Conservation (phyloP, 2,113 vertebrate genomes). For the Leptocoma aspasia region DNA sequence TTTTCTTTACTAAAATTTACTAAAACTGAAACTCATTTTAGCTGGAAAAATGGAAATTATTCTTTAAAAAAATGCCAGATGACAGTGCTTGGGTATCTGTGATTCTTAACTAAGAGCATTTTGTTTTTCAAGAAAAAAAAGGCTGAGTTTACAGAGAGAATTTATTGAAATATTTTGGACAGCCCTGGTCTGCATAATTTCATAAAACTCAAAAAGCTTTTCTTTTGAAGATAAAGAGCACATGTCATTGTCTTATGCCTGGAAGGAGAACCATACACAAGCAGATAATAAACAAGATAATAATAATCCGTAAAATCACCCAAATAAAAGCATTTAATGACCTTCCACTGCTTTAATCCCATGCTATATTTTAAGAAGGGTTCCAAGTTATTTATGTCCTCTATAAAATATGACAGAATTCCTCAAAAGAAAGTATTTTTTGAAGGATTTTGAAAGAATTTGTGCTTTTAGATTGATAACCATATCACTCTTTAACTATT, state of each 20-base stretch:
- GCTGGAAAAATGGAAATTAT: background rate
- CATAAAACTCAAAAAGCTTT: background rate
- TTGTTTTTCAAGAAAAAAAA: background rate
- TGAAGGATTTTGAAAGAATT: background rate
- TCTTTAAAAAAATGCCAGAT: background rate
- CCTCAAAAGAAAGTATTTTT: background rate
- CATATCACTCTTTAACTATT: background rate
- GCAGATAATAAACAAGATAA: background rate
- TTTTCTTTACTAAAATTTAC: background rate
- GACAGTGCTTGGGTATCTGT: background rate
- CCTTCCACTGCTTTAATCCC: background rate
- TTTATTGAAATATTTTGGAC: background rate
- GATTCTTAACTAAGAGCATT: background rate
- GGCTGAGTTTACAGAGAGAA: background rate
- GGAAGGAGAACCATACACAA: background rate
- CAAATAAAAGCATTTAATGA: background rate
- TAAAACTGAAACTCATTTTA: background rate
- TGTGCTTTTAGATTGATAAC: background rate
- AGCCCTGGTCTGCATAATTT: background rate
- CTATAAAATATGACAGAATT: background rate
- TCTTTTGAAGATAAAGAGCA: background rate
- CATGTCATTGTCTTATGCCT: background rate
- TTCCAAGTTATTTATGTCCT: background rate
- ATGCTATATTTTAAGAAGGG: background rate
- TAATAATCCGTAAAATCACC: background rate